Evolutionary conservation across 2,797 vertebrate species (phyloP).

Genomic region (Champsocephalus gunnari): DNA sequence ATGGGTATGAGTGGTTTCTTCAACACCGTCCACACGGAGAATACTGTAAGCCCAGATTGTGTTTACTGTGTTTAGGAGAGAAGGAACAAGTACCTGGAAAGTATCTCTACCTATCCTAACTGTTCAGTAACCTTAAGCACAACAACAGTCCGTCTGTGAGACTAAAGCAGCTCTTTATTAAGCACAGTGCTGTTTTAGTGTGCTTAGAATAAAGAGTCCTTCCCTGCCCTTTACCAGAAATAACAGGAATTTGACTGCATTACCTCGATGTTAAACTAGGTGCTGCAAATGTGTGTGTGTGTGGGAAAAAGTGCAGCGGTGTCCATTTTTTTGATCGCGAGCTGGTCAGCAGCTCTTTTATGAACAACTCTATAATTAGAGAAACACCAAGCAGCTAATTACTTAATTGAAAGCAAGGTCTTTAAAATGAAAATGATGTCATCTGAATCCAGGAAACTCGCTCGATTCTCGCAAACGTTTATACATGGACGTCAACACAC

Average conservation of each 20-base stretch:
- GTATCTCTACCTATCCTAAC: slow-evolving; percentile 12
- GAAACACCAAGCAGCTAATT: slow-evolving; percentile 85
- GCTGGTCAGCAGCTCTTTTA: slow-evolving; percentile 83
- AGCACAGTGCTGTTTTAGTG: slow-evolving; percentile 70
- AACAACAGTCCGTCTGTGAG: slow-evolving; percentile 41
- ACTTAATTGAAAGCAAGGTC: slow-evolving; percentile 85
- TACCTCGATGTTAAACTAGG: slow-evolving; percentile 68
- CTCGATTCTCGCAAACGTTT: slow-evolving; percentile 62
- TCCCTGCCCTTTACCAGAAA: slow-evolving; percentile 78
- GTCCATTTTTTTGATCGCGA: slow-evolving; percentile 68
- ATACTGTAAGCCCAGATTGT: neutral
- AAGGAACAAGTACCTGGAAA: slow-evolving; percentile 16
- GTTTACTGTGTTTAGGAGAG: slow-evolving; percentile 25
- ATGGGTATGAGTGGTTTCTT: slow-evolving; percentile 6
- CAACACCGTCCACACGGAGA: slow-evolving; percentile 1
- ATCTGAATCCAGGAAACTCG: slow-evolving; percentile 80
- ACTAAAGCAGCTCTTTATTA: slow-evolving; percentile 62
- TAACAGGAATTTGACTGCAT: slow-evolving; percentile 76
- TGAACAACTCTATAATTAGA: slow-evolving; percentile 84
- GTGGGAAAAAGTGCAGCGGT: slow-evolving; percentile 72
- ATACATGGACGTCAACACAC: slow-evolving; percentile 50
- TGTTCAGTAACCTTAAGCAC: slow-evolving; percentile 13
- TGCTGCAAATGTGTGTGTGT: neutral
- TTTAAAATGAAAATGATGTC: slow-evolving; percentile 87
- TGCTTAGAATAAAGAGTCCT: slow-evolving; percentile 69